Percentiles rank a stretch among this genome's conserved stretches.
phyloP scores from a whole-genome alignment of 2,888 invertebrate genomes.

The Caenorhabditis becei region DNA sequence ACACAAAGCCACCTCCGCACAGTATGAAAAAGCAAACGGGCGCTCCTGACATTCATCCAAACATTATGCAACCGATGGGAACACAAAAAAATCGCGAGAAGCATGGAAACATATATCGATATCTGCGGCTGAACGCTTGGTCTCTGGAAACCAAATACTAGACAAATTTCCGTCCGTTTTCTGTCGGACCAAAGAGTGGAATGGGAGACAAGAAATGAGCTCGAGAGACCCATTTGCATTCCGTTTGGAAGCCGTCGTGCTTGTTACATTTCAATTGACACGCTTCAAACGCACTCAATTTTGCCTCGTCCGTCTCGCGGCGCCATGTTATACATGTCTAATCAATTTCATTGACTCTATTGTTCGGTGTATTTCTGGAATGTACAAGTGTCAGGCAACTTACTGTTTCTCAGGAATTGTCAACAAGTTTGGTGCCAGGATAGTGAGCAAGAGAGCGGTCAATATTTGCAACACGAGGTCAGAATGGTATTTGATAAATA shows the following conservation, averaged over 20 bases:
- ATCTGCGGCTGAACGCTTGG: background rate
- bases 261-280: conserved; percentile 56
- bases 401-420: conserved; percentile 42
- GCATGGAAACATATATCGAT: background rate
- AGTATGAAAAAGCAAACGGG: conserved; percentile 10
- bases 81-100: background rate
- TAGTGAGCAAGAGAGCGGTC: conserved; percentile 30
- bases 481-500: conserved; percentile 7
- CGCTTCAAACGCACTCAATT: conserved; percentile 52
- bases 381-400: conserved; percentile 41
- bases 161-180: background rate
- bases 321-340: conserved; percentile 49
- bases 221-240: conserved; percentile 43
- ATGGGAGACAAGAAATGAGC: conserved; percentile 22
- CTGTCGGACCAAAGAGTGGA: background rate
- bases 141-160: background rate
- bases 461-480: conserved; percentile 54
- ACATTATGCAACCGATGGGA: background rate
- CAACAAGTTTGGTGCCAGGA: conserved; percentile 26
- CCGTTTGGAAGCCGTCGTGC: conserved; percentile 49
- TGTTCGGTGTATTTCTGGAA: conserved; percentile 7
- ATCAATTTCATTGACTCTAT: conserved; percentile 19
- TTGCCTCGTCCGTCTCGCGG: background rate
- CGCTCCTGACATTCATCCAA: background rate
- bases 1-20: conserved; percentile 34